These are phyloP conservation scores for Andrena trimmerana DNA, from an alignment of 2,888 invertebrate species.

Conservation along the genomic window DNA sequence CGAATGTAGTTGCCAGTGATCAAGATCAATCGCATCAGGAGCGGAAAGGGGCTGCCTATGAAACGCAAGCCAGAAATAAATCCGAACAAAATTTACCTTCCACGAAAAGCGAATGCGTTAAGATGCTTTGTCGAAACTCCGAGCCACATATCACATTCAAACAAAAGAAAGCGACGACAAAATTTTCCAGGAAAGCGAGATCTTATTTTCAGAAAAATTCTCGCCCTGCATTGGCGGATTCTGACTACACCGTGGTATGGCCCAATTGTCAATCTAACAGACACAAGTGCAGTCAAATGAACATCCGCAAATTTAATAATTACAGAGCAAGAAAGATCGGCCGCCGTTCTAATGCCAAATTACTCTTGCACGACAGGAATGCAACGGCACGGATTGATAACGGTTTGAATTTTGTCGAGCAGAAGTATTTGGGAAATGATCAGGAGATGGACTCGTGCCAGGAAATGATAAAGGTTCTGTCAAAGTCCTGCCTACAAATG, in stretches of 20 bases:
- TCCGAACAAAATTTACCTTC: slow-evolving; percentile 65
- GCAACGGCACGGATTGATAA: slow-evolving; percentile 11
- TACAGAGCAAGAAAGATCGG: slow-evolving; percentile 2
- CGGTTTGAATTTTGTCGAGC: slow-evolving; percentile 2
- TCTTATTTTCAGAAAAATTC: slow-evolving; percentile 66
- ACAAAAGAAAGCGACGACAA: slow-evolving; percentile 35
- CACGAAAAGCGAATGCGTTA: slow-evolving; percentile 26
- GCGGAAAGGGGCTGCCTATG: neutral
- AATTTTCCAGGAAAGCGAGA: slow-evolving; percentile 62
- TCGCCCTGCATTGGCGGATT: slow-evolving; percentile 58
- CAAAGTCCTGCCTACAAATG: slow-evolving; percentile 21
- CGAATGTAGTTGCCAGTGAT: neutral
- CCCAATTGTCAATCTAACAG: slow-evolving; percentile 55
- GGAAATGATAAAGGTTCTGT: slow-evolving; percentile 13
- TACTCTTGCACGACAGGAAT: neutral
- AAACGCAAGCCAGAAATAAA: slow-evolving; percentile 61
- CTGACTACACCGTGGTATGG: slow-evolving; percentile 60
- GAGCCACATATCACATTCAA: slow-evolving; percentile 66
- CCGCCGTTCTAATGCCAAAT: slow-evolving; percentile 25
- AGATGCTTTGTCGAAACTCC: slow-evolving; percentile 62
- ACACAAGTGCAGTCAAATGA: slow-evolving; percentile 49
- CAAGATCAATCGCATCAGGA: neutral
- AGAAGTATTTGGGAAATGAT: slow-evolving; percentile 13
- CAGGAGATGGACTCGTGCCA: neutral
- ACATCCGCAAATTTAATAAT: slow-evolving; percentile 10